Percentiles rank a stretch among this genome's conserved stretches.
Evolutionary conservation across 64 coral and sea anemone species (phyloP).

Genomic region (Montipora efflorescens): DNA sequence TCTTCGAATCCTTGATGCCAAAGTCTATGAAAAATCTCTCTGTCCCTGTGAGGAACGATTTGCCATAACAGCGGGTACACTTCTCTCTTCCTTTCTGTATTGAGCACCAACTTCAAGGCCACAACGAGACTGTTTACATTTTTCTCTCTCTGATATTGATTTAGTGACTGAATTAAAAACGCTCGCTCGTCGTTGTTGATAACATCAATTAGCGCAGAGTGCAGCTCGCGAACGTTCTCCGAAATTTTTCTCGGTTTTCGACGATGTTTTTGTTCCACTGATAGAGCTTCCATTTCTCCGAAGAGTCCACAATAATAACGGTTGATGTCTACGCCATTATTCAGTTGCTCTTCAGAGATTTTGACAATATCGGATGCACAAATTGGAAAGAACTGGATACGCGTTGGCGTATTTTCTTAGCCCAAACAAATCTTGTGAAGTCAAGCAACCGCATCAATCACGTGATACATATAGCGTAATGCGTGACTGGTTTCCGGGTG

Average conservation of each 20-base stretch:
- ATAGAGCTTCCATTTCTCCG: neutral
- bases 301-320: neutral
- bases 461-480: neutral
- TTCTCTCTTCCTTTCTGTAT: conserved; percentile 80
- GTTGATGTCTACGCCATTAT: neutral
- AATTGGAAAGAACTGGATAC: neutral
- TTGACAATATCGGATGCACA: neutral
- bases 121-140: conserved; percentile 70
- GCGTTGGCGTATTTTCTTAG: neutral
- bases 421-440: conserved; percentile 35
- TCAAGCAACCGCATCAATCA: neutral
- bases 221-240: conserved; percentile 81
- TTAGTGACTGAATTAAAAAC: conserved; percentile 84
- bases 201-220: conserved; percentile 39
- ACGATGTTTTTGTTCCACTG: conserved; percentile 23
- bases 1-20: conserved; percentile 48
- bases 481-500: neutral
- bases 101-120: conserved; percentile 71
- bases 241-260: conserved; percentile 78
- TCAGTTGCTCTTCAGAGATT: neutral
- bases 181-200: conserved; percentile 75
- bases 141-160: conserved; percentile 83
- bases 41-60: conserved; percentile 77
- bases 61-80: conserved; percentile 77
- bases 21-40: conserved; percentile 50